Evolutionary conservation across 2,113 vertebrate species (phyloP).

Genomic region (Brienomyrus brachyistius): DNA sequence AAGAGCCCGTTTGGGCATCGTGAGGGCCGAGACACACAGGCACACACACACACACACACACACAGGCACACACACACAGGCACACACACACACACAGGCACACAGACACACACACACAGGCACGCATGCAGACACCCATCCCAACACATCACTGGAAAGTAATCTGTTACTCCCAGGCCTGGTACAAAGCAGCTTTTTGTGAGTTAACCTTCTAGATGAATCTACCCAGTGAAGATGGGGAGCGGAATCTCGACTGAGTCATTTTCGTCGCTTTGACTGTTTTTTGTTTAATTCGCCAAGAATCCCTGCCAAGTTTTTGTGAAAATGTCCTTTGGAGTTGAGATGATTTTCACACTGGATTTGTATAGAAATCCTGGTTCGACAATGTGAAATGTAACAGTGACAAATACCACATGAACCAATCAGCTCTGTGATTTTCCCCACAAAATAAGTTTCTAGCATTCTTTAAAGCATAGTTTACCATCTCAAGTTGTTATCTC

Average conservation of each 20-base stretch:
- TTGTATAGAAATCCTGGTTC: background rate
- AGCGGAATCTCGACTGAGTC: background rate
- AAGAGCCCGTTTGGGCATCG: background rate
- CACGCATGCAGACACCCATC: background rate
- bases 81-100: background rate
- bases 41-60: background rate
- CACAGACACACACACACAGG: too few species aligned
- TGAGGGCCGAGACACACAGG: background rate
- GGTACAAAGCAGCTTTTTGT: background rate
- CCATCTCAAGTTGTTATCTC: background rate
- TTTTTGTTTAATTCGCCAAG: background rate
- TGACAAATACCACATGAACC: background rate
- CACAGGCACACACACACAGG: background rate
- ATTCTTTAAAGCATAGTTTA: background rate
- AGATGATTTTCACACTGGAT: background rate
- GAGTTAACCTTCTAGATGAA: background rate
- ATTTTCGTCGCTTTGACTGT: background rate
- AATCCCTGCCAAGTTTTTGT: background rate
- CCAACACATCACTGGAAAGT: background rate
- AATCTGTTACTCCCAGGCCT: slow-evolving; percentile 2
- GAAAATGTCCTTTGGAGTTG: background rate
- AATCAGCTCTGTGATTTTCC: background rate
- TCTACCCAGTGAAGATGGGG: background rate
- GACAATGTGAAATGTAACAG: background rate
- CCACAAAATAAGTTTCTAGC: background rate